These are phyloP conservation scores for Cairina moschata DNA, from an alignment of 2,113 vertebrate species.

Conservation along the genomic window DNA sequence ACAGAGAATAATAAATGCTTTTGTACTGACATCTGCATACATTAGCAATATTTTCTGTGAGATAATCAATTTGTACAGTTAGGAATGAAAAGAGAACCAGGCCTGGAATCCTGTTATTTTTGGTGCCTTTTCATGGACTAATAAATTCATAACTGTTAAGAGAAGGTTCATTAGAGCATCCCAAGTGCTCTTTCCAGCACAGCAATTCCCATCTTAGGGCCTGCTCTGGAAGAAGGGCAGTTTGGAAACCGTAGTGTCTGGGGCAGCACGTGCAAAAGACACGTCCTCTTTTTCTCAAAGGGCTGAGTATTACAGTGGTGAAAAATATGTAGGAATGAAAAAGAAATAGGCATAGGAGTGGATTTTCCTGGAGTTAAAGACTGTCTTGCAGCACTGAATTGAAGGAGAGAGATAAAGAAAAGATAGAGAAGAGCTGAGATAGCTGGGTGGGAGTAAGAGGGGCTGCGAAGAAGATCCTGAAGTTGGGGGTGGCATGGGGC, in stretches of 20 bases:
- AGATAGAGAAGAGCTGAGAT: background rate
- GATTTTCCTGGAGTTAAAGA: background rate
- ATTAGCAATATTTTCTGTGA: background rate
- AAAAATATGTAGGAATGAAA: background rate
- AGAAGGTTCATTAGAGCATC: background rate
- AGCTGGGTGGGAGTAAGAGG: background rate
- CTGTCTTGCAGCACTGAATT: background rate
- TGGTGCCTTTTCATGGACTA: background rate
- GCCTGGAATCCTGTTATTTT: background rate
- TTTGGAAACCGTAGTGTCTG: background rate
- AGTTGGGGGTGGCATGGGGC: background rate
- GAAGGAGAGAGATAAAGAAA: background rate
- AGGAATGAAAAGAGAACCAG: background rate
- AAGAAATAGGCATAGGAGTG: background rate
- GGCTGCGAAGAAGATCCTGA: background rate
- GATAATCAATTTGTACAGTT: background rate
- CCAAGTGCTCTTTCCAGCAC: background rate
- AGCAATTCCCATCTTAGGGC: background rate
- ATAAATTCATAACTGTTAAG: background rate
- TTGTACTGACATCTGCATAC: background rate
- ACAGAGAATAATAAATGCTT: conserved; percentile 24
- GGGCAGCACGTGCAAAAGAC: background rate
- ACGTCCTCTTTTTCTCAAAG: background rate
- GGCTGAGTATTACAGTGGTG: background rate
- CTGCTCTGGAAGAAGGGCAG: background rate